phyloP scores from a whole-genome alignment of 2,113 vertebrate genomes.

The Probosciger aterrimus region DNA sequence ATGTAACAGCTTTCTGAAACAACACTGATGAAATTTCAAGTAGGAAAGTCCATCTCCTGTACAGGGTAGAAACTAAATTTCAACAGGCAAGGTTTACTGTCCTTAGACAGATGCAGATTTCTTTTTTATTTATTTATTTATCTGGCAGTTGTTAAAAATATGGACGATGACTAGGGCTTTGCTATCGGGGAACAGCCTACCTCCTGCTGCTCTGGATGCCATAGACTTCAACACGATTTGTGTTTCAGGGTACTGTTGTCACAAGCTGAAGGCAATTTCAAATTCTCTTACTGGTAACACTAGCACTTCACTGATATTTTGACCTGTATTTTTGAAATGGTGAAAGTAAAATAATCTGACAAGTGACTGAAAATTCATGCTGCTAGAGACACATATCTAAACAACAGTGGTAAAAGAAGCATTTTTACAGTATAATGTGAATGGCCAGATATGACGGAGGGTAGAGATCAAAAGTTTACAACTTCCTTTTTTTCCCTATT shows the following conservation, averaged over 20 bases:
- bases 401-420: neutral
- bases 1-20: slow-evolving; percentile 64
- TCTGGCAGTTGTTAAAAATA: neutral
- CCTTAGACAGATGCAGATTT: slow-evolving; percentile 24
- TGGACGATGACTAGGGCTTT: neutral
- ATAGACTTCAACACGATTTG: neutral
- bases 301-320: slow-evolving; percentile 7
- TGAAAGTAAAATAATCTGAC: neutral
- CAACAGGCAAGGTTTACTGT: slow-evolving; percentile 18
- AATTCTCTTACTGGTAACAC: neutral
- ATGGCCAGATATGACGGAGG: neutral
- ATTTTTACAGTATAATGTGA: neutral
- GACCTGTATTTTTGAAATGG: slow-evolving; percentile 7
- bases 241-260: neutral
- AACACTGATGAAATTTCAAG: slow-evolving; percentile 67
- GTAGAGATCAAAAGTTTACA: neutral
- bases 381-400: neutral
- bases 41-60: slow-evolving; percentile 42
- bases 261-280: slow-evolving; percentile 42
- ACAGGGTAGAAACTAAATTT: slow-evolving; percentile 38
- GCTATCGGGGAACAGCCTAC: neutral
- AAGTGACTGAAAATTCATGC: slow-evolving; percentile 1
- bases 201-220: neutral
- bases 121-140: neutral
- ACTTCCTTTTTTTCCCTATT: neutral